Percentiles rank a stretch among this genome's conserved stretches.
phyloP scores from a whole-genome alignment of 2,797 vertebrate species.

The Aselliscus stoliczkanus region DNA sequence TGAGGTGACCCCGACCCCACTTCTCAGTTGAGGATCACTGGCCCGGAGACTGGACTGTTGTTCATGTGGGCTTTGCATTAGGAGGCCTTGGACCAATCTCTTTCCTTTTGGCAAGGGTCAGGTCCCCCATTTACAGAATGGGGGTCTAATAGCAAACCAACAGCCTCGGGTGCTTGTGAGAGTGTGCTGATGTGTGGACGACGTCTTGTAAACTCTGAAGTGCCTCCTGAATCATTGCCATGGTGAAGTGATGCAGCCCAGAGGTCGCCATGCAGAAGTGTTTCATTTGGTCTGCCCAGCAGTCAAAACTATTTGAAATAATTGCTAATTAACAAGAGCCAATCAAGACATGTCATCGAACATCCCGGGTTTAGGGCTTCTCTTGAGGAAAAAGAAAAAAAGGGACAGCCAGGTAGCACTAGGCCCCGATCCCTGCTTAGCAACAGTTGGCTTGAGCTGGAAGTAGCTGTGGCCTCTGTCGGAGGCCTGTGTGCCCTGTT shows the following conservation, averaged over 20 bases:
- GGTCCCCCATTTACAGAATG: background rate
- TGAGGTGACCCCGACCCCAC: background rate
- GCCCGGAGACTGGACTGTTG: no score
- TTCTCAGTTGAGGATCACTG: background rate
- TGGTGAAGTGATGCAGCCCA: background rate
- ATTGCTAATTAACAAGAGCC: background rate
- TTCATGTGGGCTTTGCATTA: background rate
- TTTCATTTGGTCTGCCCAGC: background rate
- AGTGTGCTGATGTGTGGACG: background rate
- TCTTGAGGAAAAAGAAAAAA: background rate
- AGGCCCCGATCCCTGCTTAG: background rate
- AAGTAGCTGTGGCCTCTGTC: background rate
- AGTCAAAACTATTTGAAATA: background rate
- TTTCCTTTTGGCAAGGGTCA: background rate
- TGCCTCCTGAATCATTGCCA: background rate
- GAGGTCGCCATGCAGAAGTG: background rate
- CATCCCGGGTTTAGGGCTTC: background rate
- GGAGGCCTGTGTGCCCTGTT: accelerated
- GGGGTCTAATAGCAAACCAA: background rate
- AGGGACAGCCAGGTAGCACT: background rate
- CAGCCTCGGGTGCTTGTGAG: background rate
- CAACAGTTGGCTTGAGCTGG: background rate
- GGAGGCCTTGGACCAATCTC: background rate
- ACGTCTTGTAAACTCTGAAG: background rate
- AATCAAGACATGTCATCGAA: background rate